Percentiles rank a stretch among this genome's conserved stretches.
These are phyloP conservation scores for Bombus superbus DNA, from an alignment of 1,140 invertebrate genomes.

Conservation along the genomic window DNA sequence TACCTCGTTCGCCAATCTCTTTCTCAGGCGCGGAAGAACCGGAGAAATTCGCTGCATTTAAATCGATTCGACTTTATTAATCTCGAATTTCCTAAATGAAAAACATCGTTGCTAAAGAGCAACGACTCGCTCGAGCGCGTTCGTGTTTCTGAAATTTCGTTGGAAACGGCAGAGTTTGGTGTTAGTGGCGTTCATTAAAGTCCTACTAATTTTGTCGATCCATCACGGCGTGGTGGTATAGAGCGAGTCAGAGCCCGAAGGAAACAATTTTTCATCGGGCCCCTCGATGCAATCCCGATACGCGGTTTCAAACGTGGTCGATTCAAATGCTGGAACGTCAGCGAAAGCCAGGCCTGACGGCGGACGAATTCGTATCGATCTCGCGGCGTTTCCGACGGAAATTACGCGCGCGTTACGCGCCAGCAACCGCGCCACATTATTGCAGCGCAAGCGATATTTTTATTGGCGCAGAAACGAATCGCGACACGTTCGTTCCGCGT, in stretches of 20 bases:
- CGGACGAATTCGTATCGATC: slow-evolving; percentile 38
- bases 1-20: background rate
- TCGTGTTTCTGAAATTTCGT: too few species aligned
- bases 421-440: slow-evolving; percentile 27
- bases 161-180: background rate
- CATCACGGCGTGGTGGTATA: background rate
- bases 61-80: too few species aligned
- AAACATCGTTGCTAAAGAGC: too few species aligned
- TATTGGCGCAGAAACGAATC: slow-evolving; percentile 26
- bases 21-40: too few species aligned
- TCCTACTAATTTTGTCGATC: background rate
- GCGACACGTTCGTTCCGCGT: slow-evolving; percentile 31
- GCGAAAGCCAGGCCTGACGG: slow-evolving; percentile 4
- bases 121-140: too few species aligned
- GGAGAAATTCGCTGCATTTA: too few species aligned
- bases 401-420: slow-evolving; percentile 49
- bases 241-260: background rate
- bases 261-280: background rate
- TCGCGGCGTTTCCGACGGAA: slow-evolving; percentile 24
- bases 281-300: background rate
- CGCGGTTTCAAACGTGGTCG: background rate
- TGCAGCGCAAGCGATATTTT: slow-evolving; percentile 44
- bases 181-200: background rate
- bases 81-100: too few species aligned
- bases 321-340: slow-evolving; percentile 19